A percentile compares a stretch with the other conserved stretches of the same genome.
Evolutionary conservation across 53 echinoderm and acorn worm species (phyloP).

Genomic region (Patiria pectinifera): DNA sequence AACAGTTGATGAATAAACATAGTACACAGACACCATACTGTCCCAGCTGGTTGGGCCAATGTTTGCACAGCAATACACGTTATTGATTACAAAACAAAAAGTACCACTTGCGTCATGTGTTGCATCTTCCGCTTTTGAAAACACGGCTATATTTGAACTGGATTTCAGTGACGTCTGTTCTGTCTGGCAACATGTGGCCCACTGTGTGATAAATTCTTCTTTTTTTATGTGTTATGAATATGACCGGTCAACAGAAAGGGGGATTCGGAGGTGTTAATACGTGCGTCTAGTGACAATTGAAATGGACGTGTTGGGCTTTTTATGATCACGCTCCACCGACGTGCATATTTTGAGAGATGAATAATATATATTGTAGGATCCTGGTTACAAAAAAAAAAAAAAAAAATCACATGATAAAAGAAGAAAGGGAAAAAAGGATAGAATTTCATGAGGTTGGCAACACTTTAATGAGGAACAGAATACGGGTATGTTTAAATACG

Average conservation of each 20-base stretch:
- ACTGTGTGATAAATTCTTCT: background rate
- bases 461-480: too few species aligned
- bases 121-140: conserved; percentile 3
- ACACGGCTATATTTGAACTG: background rate
- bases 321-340: background rate
- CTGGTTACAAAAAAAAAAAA: too few species aligned
- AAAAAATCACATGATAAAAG: too few species aligned
- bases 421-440: too few species aligned
- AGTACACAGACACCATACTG: background rate
- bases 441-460: too few species aligned
- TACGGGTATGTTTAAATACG: too few species aligned
- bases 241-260: background rate
- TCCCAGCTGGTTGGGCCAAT: conserved; percentile 39
- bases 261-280: background rate
- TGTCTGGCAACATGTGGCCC: background rate
- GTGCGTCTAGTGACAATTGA: conserved; percentile 15
- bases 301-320: background rate
- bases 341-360: too few species aligned
- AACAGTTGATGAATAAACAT: background rate
- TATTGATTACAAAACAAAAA: conserved; percentile 16
- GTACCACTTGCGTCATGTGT: conserved; percentile 41
- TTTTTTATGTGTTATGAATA: too few species aligned
- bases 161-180: background rate
- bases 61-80: background rate
- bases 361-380: too few species aligned